Base-by-base conservation (phyloP, 37 sponge, comb jelly and placozoan genomes). In the Oopsacas minuta region DNA sequence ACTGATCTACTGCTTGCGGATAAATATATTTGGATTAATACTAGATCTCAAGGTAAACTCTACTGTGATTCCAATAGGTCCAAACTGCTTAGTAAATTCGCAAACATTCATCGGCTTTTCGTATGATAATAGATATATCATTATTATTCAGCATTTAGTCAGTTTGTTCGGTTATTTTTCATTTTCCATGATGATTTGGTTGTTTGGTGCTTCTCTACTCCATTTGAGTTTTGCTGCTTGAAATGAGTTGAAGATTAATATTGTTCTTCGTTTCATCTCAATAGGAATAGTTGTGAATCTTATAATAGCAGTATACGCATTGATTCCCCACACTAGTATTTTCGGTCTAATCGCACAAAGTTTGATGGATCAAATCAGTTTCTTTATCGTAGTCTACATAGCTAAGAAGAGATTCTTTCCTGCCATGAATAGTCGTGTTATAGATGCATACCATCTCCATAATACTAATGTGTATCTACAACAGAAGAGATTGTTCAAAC, bases 111-210 rank as follows among this genome's bases (percentile, higher is more conserved):
- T 61, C 28, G 20, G 28, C 1, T 32, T 3, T 10, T 5, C 30
- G 1, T 61, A 61, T 61, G 75, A 61, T n/a, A 12, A 34, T 32
- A 61, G 28, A 3, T 10, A 3, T 5, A 34, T 25, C 7, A n/a
- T n/a, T 25, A n/a, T 61, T n/a, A 25, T 3, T 3, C 75, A 32
- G 22, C 20, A 61, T 12, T n/a, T n/a, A n/a, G n/a, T n/a, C n/a
- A n/a, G n/a, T n/a, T n/a, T n/a, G n/a, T n/a, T n/a, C n/a, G n/a
- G n/a, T n/a, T 5, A n/a, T 61, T 61, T 61, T 61, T 25, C 75
- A 12, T 61, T 61, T 61, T 61, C 75, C 20, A 61, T 61, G 75
- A 61, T 61, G 22, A 61, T 61, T 61, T 61, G 75, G 75, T 61
- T 61, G 75, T 61, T 61, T 12, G 75, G 75, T 10, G 75, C 28